Evolutionary conservation across 1,140 invertebrate species (phyloP).

Genomic region (Caenorhabditis briggsae): DNA sequence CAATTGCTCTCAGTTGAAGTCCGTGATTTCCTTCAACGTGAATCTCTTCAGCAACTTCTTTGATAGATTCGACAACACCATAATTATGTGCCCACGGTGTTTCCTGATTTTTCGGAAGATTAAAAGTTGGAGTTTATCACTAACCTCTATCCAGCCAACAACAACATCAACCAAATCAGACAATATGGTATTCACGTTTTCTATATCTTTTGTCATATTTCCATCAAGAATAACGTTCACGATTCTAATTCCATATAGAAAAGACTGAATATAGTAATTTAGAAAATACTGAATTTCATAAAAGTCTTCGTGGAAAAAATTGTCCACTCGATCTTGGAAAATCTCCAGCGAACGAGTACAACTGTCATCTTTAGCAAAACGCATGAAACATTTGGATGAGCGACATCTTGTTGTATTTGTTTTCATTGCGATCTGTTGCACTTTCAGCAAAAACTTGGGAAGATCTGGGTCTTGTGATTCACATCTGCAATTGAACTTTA

Average conservation of each 20-base stretch:
- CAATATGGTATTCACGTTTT: not conserved
- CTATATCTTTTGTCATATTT: not conserved
- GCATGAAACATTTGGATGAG: not conserved
- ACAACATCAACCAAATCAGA: not conserved
- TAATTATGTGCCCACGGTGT: conserved; percentile 5
- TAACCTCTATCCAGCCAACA: not conserved
- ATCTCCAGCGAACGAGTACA: not conserved
- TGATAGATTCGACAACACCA: not conserved
- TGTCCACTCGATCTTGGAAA: not conserved
- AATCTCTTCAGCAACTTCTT: not conserved
- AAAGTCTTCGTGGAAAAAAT: not conserved
- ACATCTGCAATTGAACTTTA: not conserved
- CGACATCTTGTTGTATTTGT: not conserved
- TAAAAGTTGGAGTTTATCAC: no score
- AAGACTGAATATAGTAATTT: not conserved
- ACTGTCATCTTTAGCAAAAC: not conserved
- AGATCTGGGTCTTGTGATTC: not conserved
- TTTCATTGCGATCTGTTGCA: not conserved
- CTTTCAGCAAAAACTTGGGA: not conserved
- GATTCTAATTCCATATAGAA: not conserved
- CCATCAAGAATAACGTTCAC: not conserved
- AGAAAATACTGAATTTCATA: not conserved
- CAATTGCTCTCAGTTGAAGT: not conserved
- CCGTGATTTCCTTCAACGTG: not conserved
- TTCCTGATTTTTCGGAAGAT: not conserved